A percentile compares a stretch with the other conserved stretches of the same genome.
phyloP scores from a whole-genome alignment of 2,113 vertebrate species.

The Daphoenositta chrysoptera region DNA sequence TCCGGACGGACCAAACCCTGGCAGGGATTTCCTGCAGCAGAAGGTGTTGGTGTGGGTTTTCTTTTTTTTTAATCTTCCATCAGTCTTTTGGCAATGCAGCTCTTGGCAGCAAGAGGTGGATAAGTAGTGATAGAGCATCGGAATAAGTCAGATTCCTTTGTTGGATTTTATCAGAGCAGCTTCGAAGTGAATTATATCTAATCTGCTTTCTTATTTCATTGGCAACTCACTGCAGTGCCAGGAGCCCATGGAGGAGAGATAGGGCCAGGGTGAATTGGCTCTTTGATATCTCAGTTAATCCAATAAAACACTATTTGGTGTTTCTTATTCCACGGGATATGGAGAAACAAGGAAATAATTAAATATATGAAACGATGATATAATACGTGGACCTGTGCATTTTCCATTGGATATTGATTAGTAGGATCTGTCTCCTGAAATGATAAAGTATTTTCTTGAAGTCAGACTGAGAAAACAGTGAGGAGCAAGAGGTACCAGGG shows the following conservation, averaged over 20 bases:
- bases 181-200: conserved; percentile 15
- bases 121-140: background rate
- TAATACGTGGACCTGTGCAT: accelerated
- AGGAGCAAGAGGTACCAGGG: background rate
- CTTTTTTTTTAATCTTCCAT: background rate
- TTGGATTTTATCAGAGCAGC: background rate
- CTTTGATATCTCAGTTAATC: conserved; percentile 1
- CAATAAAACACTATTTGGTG: background rate
- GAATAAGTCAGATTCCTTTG: conserved; percentile 28
- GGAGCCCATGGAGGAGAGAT: background rate
- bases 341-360: background rate
- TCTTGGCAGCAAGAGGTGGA: conserved; percentile 5
- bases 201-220: background rate
- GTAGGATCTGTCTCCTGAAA: background rate
- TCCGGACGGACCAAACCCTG: background rate
- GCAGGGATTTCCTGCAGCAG: background rate
- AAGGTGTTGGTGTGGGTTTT: background rate
- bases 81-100: background rate
- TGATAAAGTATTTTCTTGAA: background rate
- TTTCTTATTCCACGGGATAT: background rate
- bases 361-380: background rate
- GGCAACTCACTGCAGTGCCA: background rate
- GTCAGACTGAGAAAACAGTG: background rate
- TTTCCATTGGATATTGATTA: background rate
- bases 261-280: background rate